Evolutionary conservation across 2,888 invertebrate genomes (phyloP).

Genomic region (Stratiomys singularior): DNA sequence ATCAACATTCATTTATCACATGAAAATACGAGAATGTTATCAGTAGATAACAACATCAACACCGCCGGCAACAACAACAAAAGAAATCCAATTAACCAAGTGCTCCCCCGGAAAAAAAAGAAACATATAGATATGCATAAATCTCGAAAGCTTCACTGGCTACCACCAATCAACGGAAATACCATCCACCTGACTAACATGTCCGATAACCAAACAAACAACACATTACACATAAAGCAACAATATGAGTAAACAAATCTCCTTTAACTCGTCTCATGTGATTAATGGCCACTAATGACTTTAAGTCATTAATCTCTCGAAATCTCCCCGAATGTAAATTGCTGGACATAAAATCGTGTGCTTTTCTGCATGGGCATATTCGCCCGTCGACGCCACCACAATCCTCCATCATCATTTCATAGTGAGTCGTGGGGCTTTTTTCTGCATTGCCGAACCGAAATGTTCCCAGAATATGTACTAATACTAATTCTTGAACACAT

Average conservation of each 20-base stretch:
- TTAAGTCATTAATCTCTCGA: conserved; percentile 46
- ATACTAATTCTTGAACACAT: no score
- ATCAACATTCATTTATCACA: no score
- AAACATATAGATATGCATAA: not conserved
- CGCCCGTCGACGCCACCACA: no score
- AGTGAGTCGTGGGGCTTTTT: not conserved
- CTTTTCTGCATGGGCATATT: conserved; percentile 9
- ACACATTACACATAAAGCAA: not conserved
- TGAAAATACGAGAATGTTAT: no score
- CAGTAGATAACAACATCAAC: no score
- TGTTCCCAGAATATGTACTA: not conserved
- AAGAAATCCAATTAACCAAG: no score
- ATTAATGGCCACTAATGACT: conserved; percentile 50
- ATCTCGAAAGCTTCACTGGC: not conserved
- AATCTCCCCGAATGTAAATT: conserved; percentile 40
- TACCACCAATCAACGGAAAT: conserved; percentile 19
- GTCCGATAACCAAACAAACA: not conserved
- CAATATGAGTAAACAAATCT: conserved; percentile 12
- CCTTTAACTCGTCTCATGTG: conserved; percentile 24
- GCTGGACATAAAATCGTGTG: conserved; percentile 43
- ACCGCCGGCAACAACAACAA: no score
- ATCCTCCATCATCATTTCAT: not conserved
- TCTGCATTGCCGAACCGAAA: not conserved
- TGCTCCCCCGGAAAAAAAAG: no score
- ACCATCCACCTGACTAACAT: conserved; percentile 5